A percentile compares a stretch with the other conserved stretches of the same genome.
These are phyloP conservation scores for Macrophya annulata DNA, from an alignment of 2,888 invertebrate species.

Conservation along the genomic window DNA sequence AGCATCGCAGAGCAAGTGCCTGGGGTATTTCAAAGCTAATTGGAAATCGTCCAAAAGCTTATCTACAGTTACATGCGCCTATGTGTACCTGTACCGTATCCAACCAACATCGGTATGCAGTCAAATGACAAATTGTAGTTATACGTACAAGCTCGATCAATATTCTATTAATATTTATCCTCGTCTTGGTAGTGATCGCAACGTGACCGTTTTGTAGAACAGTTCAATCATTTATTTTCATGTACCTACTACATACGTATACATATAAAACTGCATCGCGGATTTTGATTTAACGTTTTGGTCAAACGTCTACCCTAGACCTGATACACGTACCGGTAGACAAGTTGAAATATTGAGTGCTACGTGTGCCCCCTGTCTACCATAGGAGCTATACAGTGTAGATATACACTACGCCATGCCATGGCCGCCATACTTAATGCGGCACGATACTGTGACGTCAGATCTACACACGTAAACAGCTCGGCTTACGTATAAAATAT, in stretches of 20 bases:
- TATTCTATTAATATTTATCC: slow-evolving; percentile 26
- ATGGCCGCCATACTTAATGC: slow-evolving; percentile 67
- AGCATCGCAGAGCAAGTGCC: slow-evolving; percentile 1
- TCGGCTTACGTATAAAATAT: slow-evolving; percentile 64
- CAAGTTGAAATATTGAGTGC: slow-evolving; percentile 50
- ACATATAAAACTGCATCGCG: neutral
- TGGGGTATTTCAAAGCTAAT: slow-evolving; percentile 32
- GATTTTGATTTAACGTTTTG: slow-evolving; percentile 46
- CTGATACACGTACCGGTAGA: slow-evolving; percentile 45
- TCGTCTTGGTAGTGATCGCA: neutral
- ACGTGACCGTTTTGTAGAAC: neutral
- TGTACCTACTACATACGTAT: too few species aligned
- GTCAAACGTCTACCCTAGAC: slow-evolving; percentile 7
- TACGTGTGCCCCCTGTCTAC: slow-evolving; percentile 3
- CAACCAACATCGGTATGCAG: neutral
- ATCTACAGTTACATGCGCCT: neutral
- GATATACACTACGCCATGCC: slow-evolving; percentile 50
- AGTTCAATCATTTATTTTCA: neutral
- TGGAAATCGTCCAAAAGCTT: slow-evolving; percentile 14
- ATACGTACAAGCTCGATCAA: slow-evolving; percentile 18
- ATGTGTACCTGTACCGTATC: neutral
- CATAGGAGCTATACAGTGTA: slow-evolving; percentile 16
- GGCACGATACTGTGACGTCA: slow-evolving; percentile 69
- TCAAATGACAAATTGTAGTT: slow-evolving; percentile 4
- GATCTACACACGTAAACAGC: slow-evolving; percentile 62